Base-by-base conservation (phyloP, 2,797 vertebrate species). In the Nothura maculosa region DNA sequence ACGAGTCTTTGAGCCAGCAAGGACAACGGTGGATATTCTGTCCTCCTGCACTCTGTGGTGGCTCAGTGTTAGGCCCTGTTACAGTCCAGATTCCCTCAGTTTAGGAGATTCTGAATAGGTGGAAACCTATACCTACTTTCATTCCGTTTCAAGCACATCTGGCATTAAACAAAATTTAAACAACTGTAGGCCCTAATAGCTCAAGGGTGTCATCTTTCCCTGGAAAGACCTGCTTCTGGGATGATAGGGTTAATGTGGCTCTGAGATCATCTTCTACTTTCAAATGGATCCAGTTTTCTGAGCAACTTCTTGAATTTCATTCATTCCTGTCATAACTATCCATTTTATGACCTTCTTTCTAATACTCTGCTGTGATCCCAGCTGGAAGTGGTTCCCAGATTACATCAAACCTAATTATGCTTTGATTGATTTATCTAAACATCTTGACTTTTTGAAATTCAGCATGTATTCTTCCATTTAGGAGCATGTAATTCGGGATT, bases 371-470 rank as follows among this genome's bases (percentile, higher is more conserved):
- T 81, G 30, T 47, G 24, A 25, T 72, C 9, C 9, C 73, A 47
- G 17, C 55, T 90, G 60, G 27, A 91, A 90, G 20, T 42, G 16
- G 19, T 84, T 92, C 70, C 62, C 19, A 79, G 74, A 64, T 81
- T 81, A 25, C 28, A 48, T 85, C 25, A 81, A 73, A 84, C 45
- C 21, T 63, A 76, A 32, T 85, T 69, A 67, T 81, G 45, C 55
- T 92, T 62, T 36, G 42, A 88, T 81, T 90, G 85, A 40, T 93
- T 90, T 91, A 32, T 68, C 55, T 83, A 63, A 85, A 55, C 21
- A 84, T 54, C 55, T 73, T 75, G 63, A 40, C 54, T 88, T 90
- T 40, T 83, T 90, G 50, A 81, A 84, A 62, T 79, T 52, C 12
- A 79, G 14, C 5, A 60, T 90, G 6, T 66, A 55, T 84, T 88